Conservation (phyloP, 2,113 vertebrate species). For the Tamias sibiricus region DNA sequence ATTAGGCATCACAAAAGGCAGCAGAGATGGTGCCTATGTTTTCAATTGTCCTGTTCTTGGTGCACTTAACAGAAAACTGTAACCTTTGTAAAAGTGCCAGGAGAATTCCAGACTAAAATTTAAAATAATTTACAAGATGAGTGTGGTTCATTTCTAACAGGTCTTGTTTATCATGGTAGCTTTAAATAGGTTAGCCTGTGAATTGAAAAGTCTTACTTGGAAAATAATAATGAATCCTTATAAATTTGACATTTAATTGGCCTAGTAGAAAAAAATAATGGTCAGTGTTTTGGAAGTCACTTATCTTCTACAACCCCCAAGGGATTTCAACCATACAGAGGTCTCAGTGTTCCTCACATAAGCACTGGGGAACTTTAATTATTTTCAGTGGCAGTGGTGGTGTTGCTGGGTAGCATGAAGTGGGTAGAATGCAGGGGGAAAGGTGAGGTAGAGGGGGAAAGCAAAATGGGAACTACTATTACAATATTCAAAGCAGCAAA, state of each 20-base stretch:
- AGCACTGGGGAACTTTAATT: neutral
- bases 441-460: neutral
- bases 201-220: neutral
- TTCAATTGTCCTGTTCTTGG: neutral
- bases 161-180: neutral
- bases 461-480: neutral
- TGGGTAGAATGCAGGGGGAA: neutral
- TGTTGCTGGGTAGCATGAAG: neutral
- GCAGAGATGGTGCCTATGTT: neutral
- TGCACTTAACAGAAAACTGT: neutral
- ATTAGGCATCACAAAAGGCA: neutral
- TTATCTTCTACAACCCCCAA: neutral
- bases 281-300: neutral
- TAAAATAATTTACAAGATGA: constrained; percentile 50
- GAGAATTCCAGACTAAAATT: constrained; percentile 43
- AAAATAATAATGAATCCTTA: constrained; percentile 50
- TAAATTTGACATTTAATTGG: constrained; percentile 40
- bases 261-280: neutral
- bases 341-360: neutral
- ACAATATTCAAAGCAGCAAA: neutral
- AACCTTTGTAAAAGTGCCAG: neutral
- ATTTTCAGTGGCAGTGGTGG: neutral
- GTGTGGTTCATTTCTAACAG: constrained; percentile 16
- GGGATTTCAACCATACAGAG: neutral
- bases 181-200: constrained; percentile 48